Conservation (phyloP, 2,797 vertebrate genomes). For the Malurus splendens region DNA sequence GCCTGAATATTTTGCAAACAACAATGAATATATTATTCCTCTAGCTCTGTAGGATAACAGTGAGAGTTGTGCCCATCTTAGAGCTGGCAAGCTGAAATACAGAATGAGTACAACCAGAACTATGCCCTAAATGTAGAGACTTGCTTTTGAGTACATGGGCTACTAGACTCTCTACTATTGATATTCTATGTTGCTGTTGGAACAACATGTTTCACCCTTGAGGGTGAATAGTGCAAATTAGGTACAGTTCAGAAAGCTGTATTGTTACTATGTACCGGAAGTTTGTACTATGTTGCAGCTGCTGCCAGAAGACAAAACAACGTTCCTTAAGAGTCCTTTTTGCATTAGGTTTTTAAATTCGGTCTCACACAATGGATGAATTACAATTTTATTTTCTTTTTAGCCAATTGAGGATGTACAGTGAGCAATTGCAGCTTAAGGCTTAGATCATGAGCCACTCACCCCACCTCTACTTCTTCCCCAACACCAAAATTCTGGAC, state of each 20-base stretch:
- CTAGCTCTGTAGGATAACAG: neutral
- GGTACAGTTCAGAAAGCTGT: neutral
- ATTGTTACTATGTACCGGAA: neutral
- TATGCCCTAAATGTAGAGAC: neutral
- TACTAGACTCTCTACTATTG: neutral
- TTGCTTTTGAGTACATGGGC: neutral
- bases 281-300: neutral
- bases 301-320: neutral
- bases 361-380: neutral
- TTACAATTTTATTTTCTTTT: neutral
- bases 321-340: neutral
- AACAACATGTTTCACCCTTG: neutral
- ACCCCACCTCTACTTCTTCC: neutral
- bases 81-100: neutral
- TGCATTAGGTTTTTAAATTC: neutral
- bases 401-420: neutral
- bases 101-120: neutral
- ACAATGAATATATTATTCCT: neutral
- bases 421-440: neutral
- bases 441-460: neutral
- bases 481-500: neutral
- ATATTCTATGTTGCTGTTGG: neutral
- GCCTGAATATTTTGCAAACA: neutral
- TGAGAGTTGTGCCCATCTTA: neutral
- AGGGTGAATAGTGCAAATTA: neutral